These are phyloP conservation scores for Tragulus kanchil DNA, from an alignment of 2,113 vertebrate genomes.

Conservation along the genomic window DNA sequence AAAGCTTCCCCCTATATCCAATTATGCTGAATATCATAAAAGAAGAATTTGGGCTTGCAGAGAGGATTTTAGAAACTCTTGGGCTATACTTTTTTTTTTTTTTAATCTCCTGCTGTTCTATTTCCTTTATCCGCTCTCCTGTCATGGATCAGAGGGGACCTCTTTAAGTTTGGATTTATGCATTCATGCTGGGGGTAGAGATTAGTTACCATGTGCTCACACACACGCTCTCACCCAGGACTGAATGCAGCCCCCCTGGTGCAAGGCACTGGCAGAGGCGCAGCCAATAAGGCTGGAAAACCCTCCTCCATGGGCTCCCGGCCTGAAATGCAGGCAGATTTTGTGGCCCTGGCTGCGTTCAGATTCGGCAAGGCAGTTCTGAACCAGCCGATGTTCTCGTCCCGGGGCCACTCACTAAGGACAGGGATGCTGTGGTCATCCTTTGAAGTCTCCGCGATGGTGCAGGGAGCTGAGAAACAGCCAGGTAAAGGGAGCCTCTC, in stretches of 20 bases:
- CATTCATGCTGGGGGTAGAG: not conserved
- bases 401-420: not conserved
- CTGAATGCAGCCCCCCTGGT: not conserved
- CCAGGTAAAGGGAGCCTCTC: not conserved
- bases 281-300: not conserved
- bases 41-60: not conserved
- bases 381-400: not conserved
- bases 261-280: constrained; percentile 2
- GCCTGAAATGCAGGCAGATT: not conserved
- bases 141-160: not conserved
- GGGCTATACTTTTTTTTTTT: not conserved
- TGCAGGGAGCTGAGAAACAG: not conserved
- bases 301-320: not conserved
- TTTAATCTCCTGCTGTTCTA: not conserved
- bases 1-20: not conserved
- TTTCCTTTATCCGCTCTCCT: constrained; percentile 21
- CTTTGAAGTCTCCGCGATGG: not conserved
- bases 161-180: constrained; percentile 61
- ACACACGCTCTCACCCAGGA: constrained; percentile 40
- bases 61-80: constrained; percentile 47
- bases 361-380: not conserved
- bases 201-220: not conserved
- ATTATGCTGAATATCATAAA: not conserved
- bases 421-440: not conserved
- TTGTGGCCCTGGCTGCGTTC: not conserved